A percentile compares a stretch with the other conserved stretches of the same genome.
These are phyloP conservation scores for Malurus alboscapulatus DNA, from an alignment of 2,113 vertebrate genomes.

Conservation along the genomic window DNA sequence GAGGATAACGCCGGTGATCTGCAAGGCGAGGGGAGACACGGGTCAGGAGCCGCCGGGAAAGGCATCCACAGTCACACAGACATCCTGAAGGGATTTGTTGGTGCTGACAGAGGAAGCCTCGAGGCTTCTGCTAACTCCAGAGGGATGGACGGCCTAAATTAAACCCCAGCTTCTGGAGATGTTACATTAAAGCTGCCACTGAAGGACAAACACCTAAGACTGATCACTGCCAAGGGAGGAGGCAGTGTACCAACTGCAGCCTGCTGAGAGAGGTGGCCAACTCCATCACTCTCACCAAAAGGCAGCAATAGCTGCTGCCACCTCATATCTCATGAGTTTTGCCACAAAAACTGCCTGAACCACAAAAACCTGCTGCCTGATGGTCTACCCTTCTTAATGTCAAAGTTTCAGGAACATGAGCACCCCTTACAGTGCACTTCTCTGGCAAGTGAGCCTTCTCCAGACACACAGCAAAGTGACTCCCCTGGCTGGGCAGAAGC, in stretches of 20 bases:
- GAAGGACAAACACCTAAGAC: background rate
- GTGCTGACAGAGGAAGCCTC: background rate
- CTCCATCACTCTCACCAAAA: background rate
- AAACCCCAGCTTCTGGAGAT: background rate
- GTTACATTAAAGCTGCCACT: background rate
- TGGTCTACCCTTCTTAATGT: fast-evolving
- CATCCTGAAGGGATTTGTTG: background rate
- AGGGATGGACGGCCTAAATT: background rate
- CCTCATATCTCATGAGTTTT: background rate
- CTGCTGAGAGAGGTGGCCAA: background rate
- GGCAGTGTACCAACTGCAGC: background rate
- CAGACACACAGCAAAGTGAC: background rate
- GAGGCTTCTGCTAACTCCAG: background rate
- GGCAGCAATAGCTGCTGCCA: background rate
- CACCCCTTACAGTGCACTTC: background rate
- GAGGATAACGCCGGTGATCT: conserved; percentile 98
- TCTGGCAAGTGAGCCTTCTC: background rate
- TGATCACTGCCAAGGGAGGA: background rate
- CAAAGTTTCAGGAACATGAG: background rate
- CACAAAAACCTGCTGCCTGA: background rate
- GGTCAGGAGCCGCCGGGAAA: background rate
- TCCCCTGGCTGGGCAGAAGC: background rate
- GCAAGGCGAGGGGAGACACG: background rate
- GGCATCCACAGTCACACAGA: background rate
- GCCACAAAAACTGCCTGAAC: background rate